Percentiles rank a stretch among this genome's conserved stretches.
Evolutionary conservation across 2,888 invertebrate genomes (phyloP).

Genomic region (Phengaris arion): DNA sequence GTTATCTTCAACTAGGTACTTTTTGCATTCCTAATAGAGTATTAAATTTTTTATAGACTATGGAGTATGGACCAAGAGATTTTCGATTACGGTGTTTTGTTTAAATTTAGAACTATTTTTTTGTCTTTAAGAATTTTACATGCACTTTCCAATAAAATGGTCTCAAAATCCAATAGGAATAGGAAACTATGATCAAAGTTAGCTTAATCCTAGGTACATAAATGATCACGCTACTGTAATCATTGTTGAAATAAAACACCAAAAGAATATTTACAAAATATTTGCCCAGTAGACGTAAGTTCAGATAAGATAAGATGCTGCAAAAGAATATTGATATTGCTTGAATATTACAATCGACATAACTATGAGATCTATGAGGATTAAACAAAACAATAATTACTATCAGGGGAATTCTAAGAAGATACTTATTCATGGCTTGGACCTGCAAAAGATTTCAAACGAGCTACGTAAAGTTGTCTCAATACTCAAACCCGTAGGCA

Average conservation of each 20-base stretch:
- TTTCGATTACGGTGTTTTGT: background rate
- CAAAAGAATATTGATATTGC: background rate
- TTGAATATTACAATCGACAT: background rate
- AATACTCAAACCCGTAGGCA: background rate
- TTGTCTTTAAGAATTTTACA: no score
- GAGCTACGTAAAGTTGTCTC: background rate
- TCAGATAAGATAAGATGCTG: background rate
- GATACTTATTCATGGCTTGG: background rate
- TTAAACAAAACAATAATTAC: no score
- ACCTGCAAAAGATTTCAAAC: background rate
- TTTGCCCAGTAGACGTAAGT: background rate
- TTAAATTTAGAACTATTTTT: background rate
- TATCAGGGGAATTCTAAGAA: background rate
- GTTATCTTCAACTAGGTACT: background rate
- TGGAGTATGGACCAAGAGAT: background rate
- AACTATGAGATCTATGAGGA: background rate
- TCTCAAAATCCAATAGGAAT: no score
- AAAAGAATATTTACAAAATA: background rate
- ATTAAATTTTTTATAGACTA: background rate
- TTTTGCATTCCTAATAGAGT: background rate
- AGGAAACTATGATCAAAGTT: background rate
- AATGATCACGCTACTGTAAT: background rate
- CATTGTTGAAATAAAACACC: background rate
- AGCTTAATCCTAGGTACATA: background rate
- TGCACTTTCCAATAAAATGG: no score